These are phyloP conservation scores for Ormyrus labotus DNA, from an alignment of 2,888 invertebrate genomes.

Conservation along the genomic window DNA sequence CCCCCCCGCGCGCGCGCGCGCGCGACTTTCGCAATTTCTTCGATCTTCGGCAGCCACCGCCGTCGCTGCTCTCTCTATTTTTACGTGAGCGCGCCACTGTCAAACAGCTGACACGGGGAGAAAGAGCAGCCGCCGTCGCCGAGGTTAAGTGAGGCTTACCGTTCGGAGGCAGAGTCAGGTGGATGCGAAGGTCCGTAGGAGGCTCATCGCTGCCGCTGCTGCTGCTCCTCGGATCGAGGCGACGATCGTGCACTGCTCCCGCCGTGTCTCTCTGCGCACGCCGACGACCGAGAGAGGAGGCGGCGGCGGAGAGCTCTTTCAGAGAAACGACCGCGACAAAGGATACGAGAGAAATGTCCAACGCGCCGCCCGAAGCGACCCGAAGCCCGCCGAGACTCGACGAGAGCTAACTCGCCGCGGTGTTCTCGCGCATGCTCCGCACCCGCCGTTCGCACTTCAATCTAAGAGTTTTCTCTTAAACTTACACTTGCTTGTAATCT, in stretches of 20 bases:
- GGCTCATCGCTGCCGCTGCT: not conserved
- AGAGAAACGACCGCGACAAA: not conserved
- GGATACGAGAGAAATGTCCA: conserved; percentile 26
- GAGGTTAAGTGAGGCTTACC: conserved; percentile 21
- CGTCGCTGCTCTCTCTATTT: not conserved
- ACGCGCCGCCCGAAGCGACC: not conserved
- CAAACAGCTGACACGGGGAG: conserved; percentile 15
- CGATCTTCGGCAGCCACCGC: too few species aligned
- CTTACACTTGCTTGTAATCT: too few species aligned
- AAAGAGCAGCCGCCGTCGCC: not conserved
- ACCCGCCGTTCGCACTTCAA: not conserved
- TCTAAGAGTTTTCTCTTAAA: not conserved
- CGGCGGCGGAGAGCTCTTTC: not conserved
- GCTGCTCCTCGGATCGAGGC: too few species aligned
- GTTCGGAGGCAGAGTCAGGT: conserved; percentile 14
- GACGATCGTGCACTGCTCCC: not conserved
- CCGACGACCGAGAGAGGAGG: not conserved
- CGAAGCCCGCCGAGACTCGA: conserved; percentile 9
- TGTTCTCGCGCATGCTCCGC: not conserved
- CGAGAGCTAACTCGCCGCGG: not conserved
- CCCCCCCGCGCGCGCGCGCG: too few species aligned
- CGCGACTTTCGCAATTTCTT: too few species aligned
- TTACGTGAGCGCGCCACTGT: not conserved
- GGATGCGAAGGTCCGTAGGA: not conserved
- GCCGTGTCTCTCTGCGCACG: not conserved